Base-by-base conservation (phyloP, 2,888 invertebrate species). In the Aproaerema taeniolella region DNA sequence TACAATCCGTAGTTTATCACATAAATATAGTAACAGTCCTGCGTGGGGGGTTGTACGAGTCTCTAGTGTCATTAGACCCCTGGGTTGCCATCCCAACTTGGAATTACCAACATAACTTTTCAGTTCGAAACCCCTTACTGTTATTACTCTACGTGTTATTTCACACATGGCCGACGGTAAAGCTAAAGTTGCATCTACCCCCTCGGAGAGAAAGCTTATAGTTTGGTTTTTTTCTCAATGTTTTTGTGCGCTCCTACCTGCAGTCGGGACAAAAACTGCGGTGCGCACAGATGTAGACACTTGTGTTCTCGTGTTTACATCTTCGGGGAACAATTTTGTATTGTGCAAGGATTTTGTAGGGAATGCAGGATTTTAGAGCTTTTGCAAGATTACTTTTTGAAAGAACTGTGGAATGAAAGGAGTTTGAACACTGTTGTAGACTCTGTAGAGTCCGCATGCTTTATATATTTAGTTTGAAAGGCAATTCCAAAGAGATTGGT, bases 51-150 rank as follows among this genome's bases (percentile, higher is more conserved):
- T 13, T 37, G 30, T 37, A 37, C n/a, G n/a, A 30, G 10, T 9
- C 17, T 63, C 62, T 68, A 73, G 73, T 75, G 74, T 77, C 78
- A 76, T 81, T 78, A 77, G 78, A 78, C 76, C 78, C 79, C 74
- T 70, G 72, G 70, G 62, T 62, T 44, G 62, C 42, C 31, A 33
- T 38, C 35, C n/a, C 42, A 46, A 30, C 31, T 26, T 30, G 11
- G 38, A 45, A 37, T 29, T 34, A 38, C 35, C 15, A 38, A 44
- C 44, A 48, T 52, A 46, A 7, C 1, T 3, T 0, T 15, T 7
- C 31, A 25, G 15, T n/a, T n/a, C n/a, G n/a, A n/a, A n/a, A n/a
- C n/a, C n/a, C n/a, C n/a, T n/a, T n/a, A n/a, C n/a, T n/a, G n/a
- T n/a, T n/a, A n/a, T n/a, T n/a, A n/a, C n/a, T n/a, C n/a, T n/a